Evolutionary conservation across 2,888 invertebrate species (phyloP), one percentile per base, ranked within the genome.

Genomic region (Ectemnius cavifrons): DNA sequence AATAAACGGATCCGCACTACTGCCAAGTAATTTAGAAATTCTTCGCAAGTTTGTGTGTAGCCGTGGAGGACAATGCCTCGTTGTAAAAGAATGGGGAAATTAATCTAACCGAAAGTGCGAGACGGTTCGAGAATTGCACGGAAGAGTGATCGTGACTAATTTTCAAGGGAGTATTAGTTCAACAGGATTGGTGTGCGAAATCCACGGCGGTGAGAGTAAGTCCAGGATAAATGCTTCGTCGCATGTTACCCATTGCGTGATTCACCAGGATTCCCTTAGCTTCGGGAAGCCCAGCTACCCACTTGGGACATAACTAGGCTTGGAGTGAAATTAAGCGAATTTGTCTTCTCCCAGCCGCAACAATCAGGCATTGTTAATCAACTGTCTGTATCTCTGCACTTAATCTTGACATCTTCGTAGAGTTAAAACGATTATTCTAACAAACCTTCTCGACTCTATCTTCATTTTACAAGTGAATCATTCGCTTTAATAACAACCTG

Each of bases 331-430:
- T 85, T 84, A 84, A 84, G 80, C 76, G 79, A 86, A 86, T 87
- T 85, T 84, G 87, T 87, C 86, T 75, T 70, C 73, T 11, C 52
- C 52, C 52, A 66, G 71, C 78, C 83, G 84, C 85, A 85, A 84
- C 87, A 87, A 88, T 88, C 85, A 83, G 83, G 70, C 80, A 67
- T 80, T 78, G 86, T 86, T 83, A 85, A 81, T 85, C 78, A 77
- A 37, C 37, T 37, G 37, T 6, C 5, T 37, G 37, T 37, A 11
- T 37, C 37, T 37, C 5, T 37, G 37, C 5, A 11, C 37, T 37
- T 37, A 37, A 8, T 37, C 37, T 37, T 37, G 37, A 37, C 37
- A 37, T 37, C 37, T 37, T 37, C 37, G 8, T 37, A 6, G 37
- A 37, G 37, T 37, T 11, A 11, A 37, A 37, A 37, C 37, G 11